Base-by-base conservation (phyloP, 2,113 vertebrate genomes). In the Gobio gobio region DNA sequence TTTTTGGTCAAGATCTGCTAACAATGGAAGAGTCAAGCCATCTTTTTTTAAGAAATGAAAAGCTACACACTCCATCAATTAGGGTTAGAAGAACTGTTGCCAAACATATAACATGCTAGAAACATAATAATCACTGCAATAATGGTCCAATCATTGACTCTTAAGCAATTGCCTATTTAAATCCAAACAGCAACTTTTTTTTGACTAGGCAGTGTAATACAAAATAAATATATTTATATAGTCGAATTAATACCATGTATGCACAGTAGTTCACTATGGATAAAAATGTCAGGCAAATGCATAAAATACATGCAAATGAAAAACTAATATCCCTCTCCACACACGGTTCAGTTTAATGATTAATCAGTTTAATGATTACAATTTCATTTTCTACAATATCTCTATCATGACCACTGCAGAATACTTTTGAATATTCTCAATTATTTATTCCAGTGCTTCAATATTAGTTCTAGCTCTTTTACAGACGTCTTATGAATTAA, bases 401-500 rank as follows among this genome's bases (percentile, higher is more conserved):
- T 14, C 12, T 26, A 79, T 47, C 56, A 80, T 45, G n/a, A 77
- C 26, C 49, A 56, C 29, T 54, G 14, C 29, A 36, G 49, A 22
- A 16, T 33, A 20, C 16, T 26, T 49, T 56, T 33, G 14, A 24
- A 24, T 61, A 63, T 63, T 43, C 56, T 63, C 13, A 45, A 22
- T 24, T 56, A 6, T 61, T 61, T 78, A 54, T 56, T 13, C 14
- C 20, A 54, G 24, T 29, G 45, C 29, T 68, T 40, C 43, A 24
- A 72, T 36, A 58, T 40, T 40, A 24, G 26, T 70, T 58, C 64
- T 20, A 4, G 5, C 10, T 43, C 24, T 66, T 66, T 66, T 51
- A 66, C 59, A 66, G 16, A 49, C 40, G 29, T 70, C 29, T 54
- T 54, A 70, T 36, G 63, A 70, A 68, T 70, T 68, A 63, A 40